Percentiles rank a stretch among this genome's conserved stretches.
These are phyloP conservation scores for Neoitamus cyanurus DNA, from an alignment of 2,888 invertebrate species.

Conservation along the genomic window DNA sequence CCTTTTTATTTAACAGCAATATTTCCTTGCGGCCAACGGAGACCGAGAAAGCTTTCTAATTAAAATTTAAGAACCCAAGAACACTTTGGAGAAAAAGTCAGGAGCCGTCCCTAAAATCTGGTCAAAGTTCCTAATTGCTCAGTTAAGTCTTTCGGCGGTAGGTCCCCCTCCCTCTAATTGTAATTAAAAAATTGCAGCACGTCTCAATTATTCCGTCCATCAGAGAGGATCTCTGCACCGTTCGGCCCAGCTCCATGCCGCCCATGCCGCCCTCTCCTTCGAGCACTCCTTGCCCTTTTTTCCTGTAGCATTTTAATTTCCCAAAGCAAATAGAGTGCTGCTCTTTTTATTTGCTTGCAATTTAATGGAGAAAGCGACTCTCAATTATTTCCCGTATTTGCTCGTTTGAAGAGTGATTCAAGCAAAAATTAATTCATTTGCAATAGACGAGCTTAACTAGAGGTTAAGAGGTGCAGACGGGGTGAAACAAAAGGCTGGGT, in stretches of 20 bases:
- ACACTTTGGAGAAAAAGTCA: not conserved
- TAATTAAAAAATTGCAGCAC: conserved; percentile 42
- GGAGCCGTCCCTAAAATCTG: not conserved
- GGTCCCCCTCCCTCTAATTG: not conserved
- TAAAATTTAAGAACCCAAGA: not conserved
- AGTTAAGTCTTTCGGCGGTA: not conserved
- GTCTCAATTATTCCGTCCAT: conserved; percentile 25
- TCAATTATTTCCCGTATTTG: conserved; percentile 44
- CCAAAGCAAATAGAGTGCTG: conserved; percentile 35
- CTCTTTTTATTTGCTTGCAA: conserved; percentile 42
- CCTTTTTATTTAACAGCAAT: not conserved
- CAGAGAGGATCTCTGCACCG: not conserved
- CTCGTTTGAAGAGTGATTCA: conserved; percentile 43
- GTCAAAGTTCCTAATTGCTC: not conserved
- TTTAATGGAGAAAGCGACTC: conserved; percentile 28
- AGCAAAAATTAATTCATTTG: conserved; percentile 43
- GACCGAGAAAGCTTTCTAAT: not conserved
- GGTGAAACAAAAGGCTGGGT: conserved; percentile 1
- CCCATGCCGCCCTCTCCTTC: not conserved
- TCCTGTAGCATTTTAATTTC: conserved; percentile 36
- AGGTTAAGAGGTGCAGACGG: not conserved
- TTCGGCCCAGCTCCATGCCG: not conserved
- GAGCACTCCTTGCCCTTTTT: not conserved
- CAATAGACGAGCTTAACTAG: conserved; percentile 34
- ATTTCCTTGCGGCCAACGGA: not conserved